Base-by-base conservation (phyloP, 2,888 invertebrate genomes). In the Acrobasis repandana region DNA sequence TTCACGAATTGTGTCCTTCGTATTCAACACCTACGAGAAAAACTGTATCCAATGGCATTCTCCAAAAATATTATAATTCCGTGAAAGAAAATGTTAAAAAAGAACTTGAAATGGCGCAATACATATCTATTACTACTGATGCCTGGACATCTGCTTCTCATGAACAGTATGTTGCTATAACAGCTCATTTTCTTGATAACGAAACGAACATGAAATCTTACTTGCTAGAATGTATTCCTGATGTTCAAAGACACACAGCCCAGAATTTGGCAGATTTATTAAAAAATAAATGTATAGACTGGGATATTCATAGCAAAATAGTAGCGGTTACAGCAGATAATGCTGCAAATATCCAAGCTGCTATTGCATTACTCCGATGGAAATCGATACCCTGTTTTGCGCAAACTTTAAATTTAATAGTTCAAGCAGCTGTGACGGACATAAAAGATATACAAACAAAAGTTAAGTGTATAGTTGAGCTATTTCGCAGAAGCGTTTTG, bases 261-360 rank as follows among this genome's bases (percentile, higher is more conserved):
- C 38, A 46, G 16, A 56, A 56, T 43, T 18, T 56, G 43, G 56
- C 56, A 15, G 15, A 56, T 18, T 36, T 38, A 46, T 20, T 43
- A 11, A 56, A 56, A 46, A 59, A 46, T 28, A 54, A 59, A 3
- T n/a, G 36, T 14, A 56, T 15, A 28, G 34, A 61, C 8, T 59
- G 60, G 38, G 65, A 67, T 58, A 69, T 67, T 16, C 47, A 61
- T 15, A 38, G 50, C 20, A 67, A 66, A 63, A 66, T 66, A 49
- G 33, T 56, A 52, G 54, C 61, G 11, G 52, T 47, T 16, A 52
- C 60, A 11, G 18, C 16, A 20, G 61, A 58, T 57, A 61, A 61
- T 52, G 61, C 57, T 46, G n/a, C 16, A 46, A 60, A 60, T 33
- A 60, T 60, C 8, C 18, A 60, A 60, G 52, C 60, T 15, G 52